Base-by-base conservation (phyloP, 64 coral and sea anemone species). In the Montipora foliosa region DNA sequence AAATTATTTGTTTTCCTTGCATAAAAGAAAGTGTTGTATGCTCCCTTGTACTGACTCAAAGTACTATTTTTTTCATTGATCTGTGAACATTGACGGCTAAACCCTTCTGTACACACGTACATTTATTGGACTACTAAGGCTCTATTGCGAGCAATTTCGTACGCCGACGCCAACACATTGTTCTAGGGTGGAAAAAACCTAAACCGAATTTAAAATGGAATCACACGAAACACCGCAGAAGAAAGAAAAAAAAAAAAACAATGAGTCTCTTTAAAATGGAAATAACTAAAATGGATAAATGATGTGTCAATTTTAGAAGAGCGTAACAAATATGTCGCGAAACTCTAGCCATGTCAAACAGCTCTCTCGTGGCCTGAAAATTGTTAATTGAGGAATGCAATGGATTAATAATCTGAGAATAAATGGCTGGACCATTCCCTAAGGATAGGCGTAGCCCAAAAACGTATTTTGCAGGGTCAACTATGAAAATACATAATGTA, bases 291-390 rank as follows among this genome's bases (percentile, higher is more conserved):
- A 37, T 37, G 14, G 6, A 57, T 8, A 64, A 14, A 15, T 64
- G 61, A 64, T 0, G 61, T 8, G 68, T 71, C 68, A 71, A 71
- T 7, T 71, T 15, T 71, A 21, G 68, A 21, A 7, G 20, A 2
- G 4, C 19, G 14, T 22, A 19, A 49, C 1, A 5, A 17, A n/a
- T 86, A 71, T 84, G 81, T 29, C 46, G 67, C 44, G 5, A 37
- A 37, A 37, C 25, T 67, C 37, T 4, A 67, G 61, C 60, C 64
- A 70, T 69, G 25, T 69, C 62, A 85, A 85, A 85, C 82, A 85
- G 49, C 20, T 62, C 4, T 85, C 44, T 85, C 21, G 82, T 7
- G n/a, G 68, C 10, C 47, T 64, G 12, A 24, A 66, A 86, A 70
- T 49, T 86, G 15, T 51, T 7, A 8, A 0, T 12, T 19, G 5